Conservation (phyloP, 2,113 vertebrate genomes). For the Nothocercus nigrocapillus region DNA sequence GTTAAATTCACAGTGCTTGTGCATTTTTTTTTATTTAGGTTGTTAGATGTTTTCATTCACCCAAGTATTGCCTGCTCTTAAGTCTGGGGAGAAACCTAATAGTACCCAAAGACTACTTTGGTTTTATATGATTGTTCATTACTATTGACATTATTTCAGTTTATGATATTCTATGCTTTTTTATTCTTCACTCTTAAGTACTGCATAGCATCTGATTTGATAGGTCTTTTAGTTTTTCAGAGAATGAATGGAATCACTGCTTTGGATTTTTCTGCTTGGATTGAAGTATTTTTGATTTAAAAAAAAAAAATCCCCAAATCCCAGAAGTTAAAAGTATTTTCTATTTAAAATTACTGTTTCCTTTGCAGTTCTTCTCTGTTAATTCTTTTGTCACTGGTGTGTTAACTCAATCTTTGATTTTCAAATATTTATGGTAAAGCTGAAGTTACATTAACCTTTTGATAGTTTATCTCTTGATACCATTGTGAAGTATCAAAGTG, state of each 20-base stretch:
- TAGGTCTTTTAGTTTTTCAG: background rate
- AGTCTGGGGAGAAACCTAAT: background rate
- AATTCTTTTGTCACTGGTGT: background rate
- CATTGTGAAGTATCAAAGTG: background rate
- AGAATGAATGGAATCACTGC: background rate
- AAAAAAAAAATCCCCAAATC: background rate
- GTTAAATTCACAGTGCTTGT: background rate
- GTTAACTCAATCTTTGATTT: background rate
- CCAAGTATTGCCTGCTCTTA: background rate
- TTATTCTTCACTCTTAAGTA: background rate
- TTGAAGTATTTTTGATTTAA: background rate
- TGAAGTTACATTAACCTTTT: background rate
- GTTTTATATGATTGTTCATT: background rate
- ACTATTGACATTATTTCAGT: background rate
- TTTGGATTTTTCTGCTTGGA: background rate
- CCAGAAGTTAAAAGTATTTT: background rate
- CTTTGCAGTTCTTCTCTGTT: background rate
- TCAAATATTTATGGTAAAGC: background rate
- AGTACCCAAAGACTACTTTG: background rate
- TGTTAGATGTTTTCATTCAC: background rate
- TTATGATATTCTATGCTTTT: background rate
- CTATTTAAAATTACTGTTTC: background rate
- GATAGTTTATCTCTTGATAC: background rate
- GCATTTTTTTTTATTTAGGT: background rate
- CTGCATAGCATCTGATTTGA: background rate